Base-by-base conservation (phyloP, 2,888 invertebrate genomes). In the Autographa pulchrina region DNA sequence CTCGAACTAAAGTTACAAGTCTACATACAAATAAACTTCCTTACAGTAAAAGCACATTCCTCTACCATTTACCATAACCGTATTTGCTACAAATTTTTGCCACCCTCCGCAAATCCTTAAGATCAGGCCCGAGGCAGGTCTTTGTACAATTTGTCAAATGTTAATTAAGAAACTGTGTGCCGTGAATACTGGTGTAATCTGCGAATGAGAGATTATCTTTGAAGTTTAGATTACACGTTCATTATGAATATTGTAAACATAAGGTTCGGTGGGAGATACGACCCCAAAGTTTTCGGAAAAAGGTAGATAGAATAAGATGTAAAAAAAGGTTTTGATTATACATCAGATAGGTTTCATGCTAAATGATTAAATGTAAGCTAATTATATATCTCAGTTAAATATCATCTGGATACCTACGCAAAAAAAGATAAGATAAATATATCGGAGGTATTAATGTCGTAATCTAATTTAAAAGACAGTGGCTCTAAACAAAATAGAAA, bases 81-180 rank as follows among this genome's bases (percentile, higher is more conserved):
- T 20, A 72, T 60, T 65, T 60, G 35, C 68, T 68, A 68, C 52
- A 9, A 65, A 72, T 81, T 77, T 83, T 78, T 74, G 62, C 69
- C 61, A 58, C 75, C 79, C 78, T 66, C 58, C 61, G 1, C 9
- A 58, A 82, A 72, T 76, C 75, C 68, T 76, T 74, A 77, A 77
- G 74, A 83, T 77, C 72, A 70, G n/a, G 63, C 69, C 74, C 75
- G 68, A 72, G 67, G 82, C 69, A 71, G 38, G 73, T 68, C 84
- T 84, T 82, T 82, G 89, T 85, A 84, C 80, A 85, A 85, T 88
- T 90, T 90, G 90, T 91, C 90, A 89, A 89, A 86, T 76, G 78
- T 80, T 84, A 85, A 83, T 83, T 87, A 84, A 86, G 77, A 81
- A 78, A 80, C 78, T 80, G 81, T 83, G 78, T 83, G 74, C 72